Conservation (phyloP, 2,888 invertebrate species). For the Pomacea canaliculata region DNA sequence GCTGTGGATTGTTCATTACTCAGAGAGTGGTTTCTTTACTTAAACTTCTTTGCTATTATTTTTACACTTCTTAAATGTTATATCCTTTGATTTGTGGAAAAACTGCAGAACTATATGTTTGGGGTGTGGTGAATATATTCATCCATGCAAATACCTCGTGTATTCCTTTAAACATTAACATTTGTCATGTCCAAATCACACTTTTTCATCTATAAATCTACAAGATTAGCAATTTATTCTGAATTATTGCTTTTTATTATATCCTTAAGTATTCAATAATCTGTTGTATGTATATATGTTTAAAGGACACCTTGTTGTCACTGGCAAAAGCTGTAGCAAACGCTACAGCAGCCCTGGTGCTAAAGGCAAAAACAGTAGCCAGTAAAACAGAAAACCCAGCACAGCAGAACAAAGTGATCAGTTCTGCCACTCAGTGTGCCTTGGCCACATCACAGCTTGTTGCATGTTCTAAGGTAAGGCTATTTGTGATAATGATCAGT, state of each 20-base stretch:
- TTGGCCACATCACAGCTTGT: constrained; percentile 97
- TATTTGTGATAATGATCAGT: not conserved
- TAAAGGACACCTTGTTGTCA: constrained; percentile 87
- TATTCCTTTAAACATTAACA: too few species aligned
- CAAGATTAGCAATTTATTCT: too few species aligned
- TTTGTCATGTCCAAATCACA: too few species aligned
- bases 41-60: not conserved
- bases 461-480: constrained; percentile 88
- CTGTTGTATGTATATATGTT: not conserved
- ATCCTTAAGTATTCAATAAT: too few species aligned
- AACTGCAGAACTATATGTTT: too few species aligned
- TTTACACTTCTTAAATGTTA: too few species aligned
- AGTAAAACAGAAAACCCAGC: constrained; percentile 85
- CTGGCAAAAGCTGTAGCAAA: constrained; percentile 98
- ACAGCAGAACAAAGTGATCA: constrained; percentile 88
- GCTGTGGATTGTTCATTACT: not conserved
- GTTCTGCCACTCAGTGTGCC: constrained; percentile 96
- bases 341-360: constrained; percentile 94
- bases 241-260: too few species aligned
- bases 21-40: not conserved
- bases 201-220: too few species aligned
- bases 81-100: too few species aligned
- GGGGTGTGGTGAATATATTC: too few species aligned
- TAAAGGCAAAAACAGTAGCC: constrained; percentile 96
- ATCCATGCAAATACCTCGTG: too few species aligned